Percentiles rank a stretch among this genome's conserved stretches.
Evolutionary conservation across 2,888 invertebrate species (phyloP).

Genomic region (Chrysolina haemoptera): DNA sequence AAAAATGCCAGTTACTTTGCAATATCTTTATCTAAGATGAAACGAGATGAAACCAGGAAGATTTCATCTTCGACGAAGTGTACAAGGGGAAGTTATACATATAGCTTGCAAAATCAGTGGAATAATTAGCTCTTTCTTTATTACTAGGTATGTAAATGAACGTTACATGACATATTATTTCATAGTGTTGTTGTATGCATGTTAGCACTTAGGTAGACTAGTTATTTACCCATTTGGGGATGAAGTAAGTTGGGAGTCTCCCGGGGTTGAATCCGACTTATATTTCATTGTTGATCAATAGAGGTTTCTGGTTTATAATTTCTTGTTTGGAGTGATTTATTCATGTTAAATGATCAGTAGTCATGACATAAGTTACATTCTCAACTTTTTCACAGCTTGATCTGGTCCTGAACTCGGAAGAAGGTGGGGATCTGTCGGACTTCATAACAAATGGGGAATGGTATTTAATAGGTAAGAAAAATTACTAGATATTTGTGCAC

Average conservation of each 20-base stretch:
- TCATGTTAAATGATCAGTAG: neutral
- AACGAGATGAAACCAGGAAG: neutral
- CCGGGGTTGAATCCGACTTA: neutral
- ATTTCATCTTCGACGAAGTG: neutral
- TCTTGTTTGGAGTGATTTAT: neutral
- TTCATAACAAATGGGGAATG: slow-evolving; percentile 99
- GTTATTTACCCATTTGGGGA: slow-evolving; percentile 1
- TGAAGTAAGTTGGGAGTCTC: slow-evolving; percentile 13
- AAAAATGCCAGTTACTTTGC: too few relatives aligned
- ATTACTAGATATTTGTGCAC: too few relatives aligned
- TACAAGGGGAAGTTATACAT: neutral
- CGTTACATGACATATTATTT: neutral
- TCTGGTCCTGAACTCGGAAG: slow-evolving; percentile 94
- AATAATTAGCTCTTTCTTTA: neutral
- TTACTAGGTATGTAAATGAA: slow-evolving; percentile 1
- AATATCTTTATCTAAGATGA: slow-evolving; percentile 17
- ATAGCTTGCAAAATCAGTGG: too few relatives aligned
- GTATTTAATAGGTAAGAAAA: slow-evolving; percentile 94
- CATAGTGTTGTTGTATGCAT: slow-evolving; percentile 1
- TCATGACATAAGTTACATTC: slow-evolving; percentile 1
- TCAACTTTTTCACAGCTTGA: slow-evolving; percentile 83
- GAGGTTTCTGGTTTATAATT: neutral
- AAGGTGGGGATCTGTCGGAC: slow-evolving; percentile 95
- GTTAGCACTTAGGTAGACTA: neutral
- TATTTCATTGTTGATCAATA: neutral